Percentiles rank a stretch among this genome's conserved stretches.
phyloP scores from a whole-genome alignment of 2,113 vertebrate genomes.

The Burhinus oedicnemus region DNA sequence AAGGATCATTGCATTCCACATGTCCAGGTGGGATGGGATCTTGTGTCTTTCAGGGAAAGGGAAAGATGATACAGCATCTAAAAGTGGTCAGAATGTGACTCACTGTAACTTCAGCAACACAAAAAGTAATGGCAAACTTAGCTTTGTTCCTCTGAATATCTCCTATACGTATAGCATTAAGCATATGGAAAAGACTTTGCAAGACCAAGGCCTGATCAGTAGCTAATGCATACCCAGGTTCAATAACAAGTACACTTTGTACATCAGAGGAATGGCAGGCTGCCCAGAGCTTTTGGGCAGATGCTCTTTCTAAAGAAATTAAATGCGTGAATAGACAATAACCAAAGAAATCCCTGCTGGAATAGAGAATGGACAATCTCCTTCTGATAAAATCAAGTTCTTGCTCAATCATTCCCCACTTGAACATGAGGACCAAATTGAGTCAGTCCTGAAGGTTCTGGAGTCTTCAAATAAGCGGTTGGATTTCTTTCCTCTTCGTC shows the following conservation, averaged over 20 bases:
- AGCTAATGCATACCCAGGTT: constrained; percentile 60
- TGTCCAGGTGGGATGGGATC: neutral
- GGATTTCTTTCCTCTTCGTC: neutral
- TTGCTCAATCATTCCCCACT: constrained; percentile 51
- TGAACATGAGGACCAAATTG: neutral
- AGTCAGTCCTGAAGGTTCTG: constrained; percentile 36
- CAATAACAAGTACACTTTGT: constrained; percentile 66
- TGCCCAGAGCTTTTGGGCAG: constrained; percentile 67
- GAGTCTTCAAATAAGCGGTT: neutral
- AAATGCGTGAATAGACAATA: constrained; percentile 69
- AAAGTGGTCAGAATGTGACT: neutral
- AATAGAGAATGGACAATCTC: constrained; percentile 56
- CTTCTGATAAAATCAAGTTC: constrained; percentile 65
- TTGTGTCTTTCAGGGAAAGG: neutral
- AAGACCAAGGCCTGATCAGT: constrained; percentile 40
- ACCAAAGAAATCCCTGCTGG: constrained; percentile 62
- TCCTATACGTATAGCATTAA: neutral
- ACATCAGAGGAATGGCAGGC: constrained; percentile 58
- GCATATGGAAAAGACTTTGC: constrained; percentile 11
- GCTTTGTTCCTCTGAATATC: neutral
- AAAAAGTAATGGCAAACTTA: neutral
- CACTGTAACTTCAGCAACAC: neutral
- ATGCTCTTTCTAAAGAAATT: constrained; percentile 68
- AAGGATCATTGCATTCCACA: neutral
- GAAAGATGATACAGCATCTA: neutral